These are phyloP conservation scores for Sphecodes monilicornis DNA, from an alignment of 2,888 invertebrate genomes.

Conservation along the genomic window DNA sequence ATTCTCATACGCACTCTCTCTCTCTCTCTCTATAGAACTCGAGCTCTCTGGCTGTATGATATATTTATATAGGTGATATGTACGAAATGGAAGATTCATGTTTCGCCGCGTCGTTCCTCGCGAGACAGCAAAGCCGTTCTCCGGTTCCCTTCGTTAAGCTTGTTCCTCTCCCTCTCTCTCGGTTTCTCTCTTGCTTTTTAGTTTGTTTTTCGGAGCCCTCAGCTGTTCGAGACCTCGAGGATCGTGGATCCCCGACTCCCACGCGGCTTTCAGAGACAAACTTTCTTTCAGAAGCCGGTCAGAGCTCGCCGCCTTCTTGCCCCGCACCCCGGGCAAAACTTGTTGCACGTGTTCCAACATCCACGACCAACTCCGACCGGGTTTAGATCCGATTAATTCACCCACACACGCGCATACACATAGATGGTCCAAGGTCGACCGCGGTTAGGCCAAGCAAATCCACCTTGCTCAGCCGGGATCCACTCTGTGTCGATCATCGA, in stretches of 20 bases:
- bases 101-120: conserved; percentile 62
- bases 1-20: not conserved
- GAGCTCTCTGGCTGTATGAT: conserved; percentile 41
- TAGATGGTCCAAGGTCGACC: not conserved
- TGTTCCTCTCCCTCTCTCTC: not conserved
- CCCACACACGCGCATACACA: not conserved
- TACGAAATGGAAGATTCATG: conserved; percentile 84
- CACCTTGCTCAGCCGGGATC: not conserved
- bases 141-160: conserved; percentile 30
- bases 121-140: conserved; percentile 36
- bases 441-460: conserved; percentile 10
- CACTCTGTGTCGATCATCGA: not conserved
- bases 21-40: not conserved
- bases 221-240: not conserved
- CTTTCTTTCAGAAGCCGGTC: conserved; percentile 7
- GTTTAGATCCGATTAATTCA: conserved; percentile 11
- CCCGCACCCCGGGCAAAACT: not conserved
- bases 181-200: not conserved
- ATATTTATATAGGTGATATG: conserved; percentile 81
- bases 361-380: not conserved
- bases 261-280: not conserved
- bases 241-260: not conserved
- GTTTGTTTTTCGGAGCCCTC: not conserved
- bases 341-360: conserved; percentile 7
- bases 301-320: not conserved